Base-by-base conservation (phyloP, 2,888 invertebrate species). In the Pachydiplax longipennis region DNA sequence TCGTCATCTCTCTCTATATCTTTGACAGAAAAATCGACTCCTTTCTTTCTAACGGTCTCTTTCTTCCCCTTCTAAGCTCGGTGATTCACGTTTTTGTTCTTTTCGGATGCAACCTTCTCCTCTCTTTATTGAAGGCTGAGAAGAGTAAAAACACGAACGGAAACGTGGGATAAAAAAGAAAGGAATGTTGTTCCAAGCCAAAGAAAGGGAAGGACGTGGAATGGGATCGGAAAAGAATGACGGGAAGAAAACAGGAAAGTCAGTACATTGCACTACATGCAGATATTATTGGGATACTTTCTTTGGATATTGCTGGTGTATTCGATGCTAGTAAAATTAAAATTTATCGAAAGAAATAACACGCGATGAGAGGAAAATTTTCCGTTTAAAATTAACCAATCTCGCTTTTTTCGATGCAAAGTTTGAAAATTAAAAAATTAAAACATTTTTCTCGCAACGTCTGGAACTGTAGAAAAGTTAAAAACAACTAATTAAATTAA, bases 151-250 rank as follows among this genome's bases (percentile, higher is more conserved):
- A 44, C 48, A 48, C 48, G 53, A 83, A 53, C 82, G 82, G 82
- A 82, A 82, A 82, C 82, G 82, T n/a, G 82, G 82, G 13, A 83
- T 25, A 48, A 82, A 25, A 82, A 83, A 83, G 48, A 15, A 25
- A 12, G 13, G 82, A 83, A 83, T 83, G 53, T 31, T 15, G 53
- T 44, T 31, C 53, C 12, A 53, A 83, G 82, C 15, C 31, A 44
- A 25, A 13, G 48, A 83, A 53, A 22, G 82, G 53, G 81, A 53
- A 53, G 25, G 82, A 31, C 31, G 48, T 18, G n/a, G 61, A 10
- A 48, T 18, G 4, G 10, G 12, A 82, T n/a, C 18, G 82, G 25
- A 5, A 12, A 31, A 53, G 1, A 13, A 22, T 13, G 0, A 13
- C 2, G 37, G 13, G 80, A 35, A 18, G 35, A 35, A 31, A 15